Percentiles rank a stretch among this genome's conserved stretches.
phyloP scores from a whole-genome alignment of 2,888 invertebrate species.

The Tinea semifulvella region DNA sequence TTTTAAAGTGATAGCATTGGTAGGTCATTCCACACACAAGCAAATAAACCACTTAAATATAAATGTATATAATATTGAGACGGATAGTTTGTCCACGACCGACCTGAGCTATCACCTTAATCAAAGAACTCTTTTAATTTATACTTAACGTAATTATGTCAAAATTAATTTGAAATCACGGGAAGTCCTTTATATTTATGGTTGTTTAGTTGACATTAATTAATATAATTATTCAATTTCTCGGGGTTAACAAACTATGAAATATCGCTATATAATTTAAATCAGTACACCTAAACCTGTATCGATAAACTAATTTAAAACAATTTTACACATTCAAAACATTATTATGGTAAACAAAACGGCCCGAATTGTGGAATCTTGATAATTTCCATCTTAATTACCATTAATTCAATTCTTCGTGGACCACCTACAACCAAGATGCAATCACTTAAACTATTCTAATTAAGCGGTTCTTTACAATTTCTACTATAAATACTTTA shows the following conservation, averaged over 20 bases:
- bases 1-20: too few relatives aligned
- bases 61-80: too few relatives aligned
- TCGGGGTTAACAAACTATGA: slow-evolving; percentile 7
- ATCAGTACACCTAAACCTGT: not conserved
- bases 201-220: slow-evolving; percentile 9
- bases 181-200: slow-evolving; percentile 6
- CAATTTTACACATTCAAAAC: slow-evolving; percentile 11
- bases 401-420: slow-evolving; percentile 7
- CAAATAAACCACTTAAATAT: too few relatives aligned
- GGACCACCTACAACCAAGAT: slow-evolving; percentile 10
- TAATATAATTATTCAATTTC: slow-evolving; percentile 5
- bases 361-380: slow-evolving; percentile 6
- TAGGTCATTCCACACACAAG: too few relatives aligned
- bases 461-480: slow-evolving; percentile 6
- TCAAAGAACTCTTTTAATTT: too few relatives aligned
- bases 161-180: slow-evolving; percentile 5
- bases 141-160: too few relatives aligned
- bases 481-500: too few relatives aligned
- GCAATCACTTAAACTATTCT: slow-evolving; percentile 2
- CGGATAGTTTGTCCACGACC: too few relatives aligned
- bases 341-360: slow-evolving; percentile 1
- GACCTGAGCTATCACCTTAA: too few relatives aligned
- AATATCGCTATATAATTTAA: slow-evolving; percentile 1
- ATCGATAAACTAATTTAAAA: slow-evolving; percentile 3
- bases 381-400: slow-evolving; percentile 9